These are phyloP conservation scores for Urechis unicinctus DNA, from an alignment of 2,888 invertebrate species.

Conservation along the genomic window DNA sequence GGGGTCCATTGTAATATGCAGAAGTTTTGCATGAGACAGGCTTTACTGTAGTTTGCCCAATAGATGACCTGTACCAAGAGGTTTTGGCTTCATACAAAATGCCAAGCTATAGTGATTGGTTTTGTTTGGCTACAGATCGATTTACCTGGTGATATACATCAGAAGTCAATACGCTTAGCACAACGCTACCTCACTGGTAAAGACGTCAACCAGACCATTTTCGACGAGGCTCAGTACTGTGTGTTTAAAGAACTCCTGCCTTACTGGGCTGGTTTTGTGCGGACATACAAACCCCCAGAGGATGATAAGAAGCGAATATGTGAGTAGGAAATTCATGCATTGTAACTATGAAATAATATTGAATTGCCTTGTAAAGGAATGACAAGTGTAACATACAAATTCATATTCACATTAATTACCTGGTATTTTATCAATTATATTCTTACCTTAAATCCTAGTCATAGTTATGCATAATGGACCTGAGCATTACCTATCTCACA, in stretches of 20 bases:
- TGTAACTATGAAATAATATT: background rate
- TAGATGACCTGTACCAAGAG: no score
- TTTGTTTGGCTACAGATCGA: constrained; percentile 37
- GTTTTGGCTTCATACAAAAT: no score
- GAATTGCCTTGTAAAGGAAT: background rate
- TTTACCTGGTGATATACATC: constrained; percentile 34
- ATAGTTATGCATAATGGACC: background rate
- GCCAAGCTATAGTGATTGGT: no score
- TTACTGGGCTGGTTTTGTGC: constrained; percentile 47
- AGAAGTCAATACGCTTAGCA: constrained; percentile 34
- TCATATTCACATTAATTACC: no score
- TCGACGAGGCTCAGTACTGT: constrained; percentile 45
- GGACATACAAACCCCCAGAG: constrained; percentile 27
- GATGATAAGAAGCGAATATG: constrained; percentile 33
- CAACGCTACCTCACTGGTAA: constrained; percentile 41
- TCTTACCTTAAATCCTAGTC: no score
- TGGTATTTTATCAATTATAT: no score
- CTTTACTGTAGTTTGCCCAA: no score
- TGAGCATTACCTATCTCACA: constrained; percentile 13
- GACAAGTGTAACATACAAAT: no score
- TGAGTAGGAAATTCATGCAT: constrained; percentile 19
- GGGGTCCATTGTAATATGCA: no score
- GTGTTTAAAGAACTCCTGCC: constrained; percentile 46
- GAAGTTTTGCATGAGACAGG: no score
- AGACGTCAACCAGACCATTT: constrained; percentile 35